Evolutionary conservation across 2,113 vertebrate genomes (phyloP), one percentile per base, ranked within the genome.

Genomic region (Penelope pileata): DNA sequence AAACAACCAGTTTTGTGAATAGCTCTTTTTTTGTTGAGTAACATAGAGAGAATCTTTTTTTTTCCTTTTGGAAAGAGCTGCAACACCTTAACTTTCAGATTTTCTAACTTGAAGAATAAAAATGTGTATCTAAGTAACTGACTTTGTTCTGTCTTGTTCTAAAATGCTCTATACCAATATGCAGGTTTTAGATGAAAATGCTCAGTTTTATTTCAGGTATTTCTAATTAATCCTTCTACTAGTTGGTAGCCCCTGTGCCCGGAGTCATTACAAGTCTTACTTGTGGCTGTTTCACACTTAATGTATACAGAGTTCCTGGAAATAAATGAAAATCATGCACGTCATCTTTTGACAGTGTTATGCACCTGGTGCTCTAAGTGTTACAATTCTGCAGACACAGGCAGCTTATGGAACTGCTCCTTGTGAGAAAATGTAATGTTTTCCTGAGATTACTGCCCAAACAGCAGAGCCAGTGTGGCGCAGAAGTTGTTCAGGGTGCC

Each of bases 361-460:
- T 0, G 2, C 18, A 11, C 12, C 42, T 72, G 50, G 59, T 73
- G 32, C 50, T 89, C 59, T 68, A 29, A 12, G 26, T 29, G 30
- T 74, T 73, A 2, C 0, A 32, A 60, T 48, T 86, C 69, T 45
- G 50, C 32, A 17, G 83, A 42, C 7, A 3, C 0, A 56, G 53
- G 26, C 86, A 85, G 67, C 32, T 90, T 50, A 5, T 34, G 72
- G 86, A 86, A 11, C 34, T 73, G 63, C 22, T 88, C 10, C 43
- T 38, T 47, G 29, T 48, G 76, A 94, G 58, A 32, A 34, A 59
- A 56, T 73, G 23, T 42, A 40, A 32, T 11, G 4, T 83, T 80
- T 68, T 76, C 40, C 29, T 88, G 86, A 10, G 10, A 72, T 86
- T 86, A 16, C 40, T 73, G 50, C 43, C 80, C 77, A 92, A 80